A percentile compares a stretch with the other conserved stretches of the same genome.
phyloP scores from a whole-genome alignment of 2,888 invertebrate genomes.

The Mongoloraphidia duomilia region DNA sequence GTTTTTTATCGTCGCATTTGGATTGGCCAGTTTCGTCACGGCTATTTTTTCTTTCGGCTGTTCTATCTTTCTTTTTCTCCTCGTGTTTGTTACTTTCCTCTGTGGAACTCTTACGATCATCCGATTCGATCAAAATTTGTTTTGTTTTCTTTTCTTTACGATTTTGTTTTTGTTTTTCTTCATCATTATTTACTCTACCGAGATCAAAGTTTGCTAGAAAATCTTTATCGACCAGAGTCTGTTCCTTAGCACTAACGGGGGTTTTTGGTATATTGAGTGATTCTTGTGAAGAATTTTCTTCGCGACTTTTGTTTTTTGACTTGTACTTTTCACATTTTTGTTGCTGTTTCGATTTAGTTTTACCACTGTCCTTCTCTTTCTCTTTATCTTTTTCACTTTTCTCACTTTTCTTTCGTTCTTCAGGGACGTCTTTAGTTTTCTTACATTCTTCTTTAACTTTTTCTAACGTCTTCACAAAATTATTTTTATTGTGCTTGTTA shows the following conservation, averaged over 20 bases:
- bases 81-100: conserved; percentile 32
- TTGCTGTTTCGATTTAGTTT: conserved; percentile 25
- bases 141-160: conserved; percentile 42
- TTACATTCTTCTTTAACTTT: conserved; percentile 8
- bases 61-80: conserved; percentile 13
- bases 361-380: conserved; percentile 23
- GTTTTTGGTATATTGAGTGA: conserved; percentile 19
- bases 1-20: conserved; percentile 7
- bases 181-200: conserved; percentile 34
- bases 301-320: not conserved
- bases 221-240: conserved; percentile 36
- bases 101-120: conserved; percentile 29
- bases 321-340: conserved; percentile 8
- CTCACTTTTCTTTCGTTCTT: conserved; percentile 23
- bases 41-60: conserved; percentile 32
- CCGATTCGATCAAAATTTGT: conserved; percentile 6
- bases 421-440: conserved; percentile 17
- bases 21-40: conserved; percentile 28
- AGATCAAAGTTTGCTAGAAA: conserved; percentile 31
- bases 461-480: conserved; percentile 41
- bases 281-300: conserved; percentile 13
- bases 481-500: conserved; percentile 43
- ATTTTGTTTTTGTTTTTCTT: conserved; percentile 39
- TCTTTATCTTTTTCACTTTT: conserved; percentile 18
- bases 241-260: conserved; percentile 19